Evolutionary conservation across 2,113 vertebrate species (phyloP).

Genomic region (Etia nguti): DNA sequence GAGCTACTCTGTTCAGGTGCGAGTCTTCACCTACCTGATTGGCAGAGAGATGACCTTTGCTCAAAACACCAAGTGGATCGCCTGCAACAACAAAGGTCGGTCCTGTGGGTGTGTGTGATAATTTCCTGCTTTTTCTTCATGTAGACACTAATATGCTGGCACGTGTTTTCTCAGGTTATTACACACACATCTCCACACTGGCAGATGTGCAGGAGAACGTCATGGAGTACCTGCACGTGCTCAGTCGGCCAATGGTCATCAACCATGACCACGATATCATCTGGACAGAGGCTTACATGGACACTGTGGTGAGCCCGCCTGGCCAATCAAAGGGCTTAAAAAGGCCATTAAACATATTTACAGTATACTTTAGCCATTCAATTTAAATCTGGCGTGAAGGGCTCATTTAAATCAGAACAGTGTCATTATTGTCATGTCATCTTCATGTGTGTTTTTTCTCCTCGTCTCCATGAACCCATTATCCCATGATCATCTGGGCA

Average conservation of each 20-base stretch:
- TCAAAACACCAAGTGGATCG: slow-evolving; percentile 89
- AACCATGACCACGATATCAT: slow-evolving; percentile 95
- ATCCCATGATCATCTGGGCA: slow-evolving; percentile 38
- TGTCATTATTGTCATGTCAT: neutral
- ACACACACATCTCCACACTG: slow-evolving; percentile 92
- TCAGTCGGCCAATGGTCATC: slow-evolving; percentile 97
- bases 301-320: slow-evolving; percentile 80
- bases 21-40: slow-evolving; percentile 95
- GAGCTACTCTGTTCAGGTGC: slow-evolving; percentile 73
- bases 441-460: slow-evolving; percentile 26
- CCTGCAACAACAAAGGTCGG: slow-evolving; percentile 95
- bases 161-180: slow-evolving; percentile 79
- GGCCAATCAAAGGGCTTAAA: neutral
- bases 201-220: slow-evolving; percentile 95
- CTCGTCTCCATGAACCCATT: neutral
- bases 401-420: neutral
- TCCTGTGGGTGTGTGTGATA: neutral
- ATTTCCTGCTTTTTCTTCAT: neutral
- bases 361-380: neutral
- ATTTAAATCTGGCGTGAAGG: neutral
- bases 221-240: slow-evolving; percentile 96
- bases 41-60: slow-evolving; percentile 94
- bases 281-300: slow-evolving; percentile 98
- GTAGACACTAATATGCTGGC: neutral
- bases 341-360: neutral